Base-by-base conservation (phyloP, 2,113 vertebrate genomes). In the Hiodon tergisus region DNA sequence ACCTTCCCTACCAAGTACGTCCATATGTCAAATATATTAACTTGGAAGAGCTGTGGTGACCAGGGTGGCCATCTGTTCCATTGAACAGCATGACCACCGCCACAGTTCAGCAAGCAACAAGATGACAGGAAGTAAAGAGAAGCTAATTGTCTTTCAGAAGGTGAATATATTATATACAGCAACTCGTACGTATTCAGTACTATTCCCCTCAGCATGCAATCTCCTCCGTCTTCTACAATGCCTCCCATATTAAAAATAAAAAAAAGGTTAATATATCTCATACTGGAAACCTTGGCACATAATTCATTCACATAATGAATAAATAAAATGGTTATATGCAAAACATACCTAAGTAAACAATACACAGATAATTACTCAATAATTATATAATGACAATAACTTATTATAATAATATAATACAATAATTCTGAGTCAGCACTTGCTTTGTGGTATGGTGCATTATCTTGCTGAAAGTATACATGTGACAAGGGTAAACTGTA, bases 1-100 rank as follows among this genome's bases (percentile, higher is more conserved):
- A 54, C 58, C 68, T 55, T 75, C 73, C 76, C 69, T 62, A 59
- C 31, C 13, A 69, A 31, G 73, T 46, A 51, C 57, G 69, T 51
- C 77, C 77, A 76, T 76, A 68, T 79, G 78, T 63, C 65, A n/a
- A 50, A 65, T 61, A 71, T 67, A 72, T 77, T 77, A 72, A 71
- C 54, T 59, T 67, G 55, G 70, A 66, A 48, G 47, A 55, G 47
- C 62, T 67, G 46, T n/a, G 55, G 79, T 77, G 11, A 66, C 46
- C 65, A 16, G 59, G 62, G 48, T 58, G 46, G 50, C 70, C 73
- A 79, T 79, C 78, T 79, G 78, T 79, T 69, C 62, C 72, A 71
- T 74, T 31, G 67, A 72, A 31, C 47, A 67, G 57, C 63, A 62
- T n/a, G 53, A 52, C 14, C 68, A 65, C 57, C 67, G 59, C 68